Evolutionary conservation across 2,113 vertebrate genomes (phyloP).

Genomic region (Pao palembangensis): DNA sequence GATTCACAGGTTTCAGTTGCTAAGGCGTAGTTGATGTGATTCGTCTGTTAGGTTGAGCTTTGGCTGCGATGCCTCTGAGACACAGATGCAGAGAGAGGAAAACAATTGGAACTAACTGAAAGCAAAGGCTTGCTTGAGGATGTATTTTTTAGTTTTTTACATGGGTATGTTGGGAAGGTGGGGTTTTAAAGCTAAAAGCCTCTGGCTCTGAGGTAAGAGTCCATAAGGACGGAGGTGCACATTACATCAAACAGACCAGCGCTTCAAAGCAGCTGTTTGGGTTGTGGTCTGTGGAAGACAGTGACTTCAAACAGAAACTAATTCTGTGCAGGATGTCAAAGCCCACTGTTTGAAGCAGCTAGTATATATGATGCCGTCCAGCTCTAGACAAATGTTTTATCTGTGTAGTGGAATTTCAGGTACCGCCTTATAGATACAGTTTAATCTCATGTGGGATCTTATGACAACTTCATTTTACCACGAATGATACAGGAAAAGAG

Average conservation of each 20-base stretch:
- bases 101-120: background rate
- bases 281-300: conserved; percentile 30
- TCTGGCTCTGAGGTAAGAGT: conserved; percentile 31
- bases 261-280: conserved; percentile 56
- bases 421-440: background rate
- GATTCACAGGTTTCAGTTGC: conserved; percentile 30
- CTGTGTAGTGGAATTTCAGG: conserved; percentile 2
- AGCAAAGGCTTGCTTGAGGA: background rate
- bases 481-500: background rate
- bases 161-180: conserved; percentile 12
- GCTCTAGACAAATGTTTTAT: conserved; percentile 17
- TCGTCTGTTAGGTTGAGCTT: conserved; percentile 20
- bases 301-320: conserved; percentile 45
- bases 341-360: conserved; percentile 2
- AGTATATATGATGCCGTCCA: background rate
- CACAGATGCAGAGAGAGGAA: background rate
- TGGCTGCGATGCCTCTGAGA: conserved; percentile 1
- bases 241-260: conserved; percentile 53
- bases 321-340: conserved; percentile 17
- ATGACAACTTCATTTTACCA: background rate
- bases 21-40: conserved; percentile 20
- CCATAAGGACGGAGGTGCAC: conserved; percentile 39
- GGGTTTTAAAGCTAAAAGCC: conserved; percentile 32
- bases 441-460: conserved; percentile 11
- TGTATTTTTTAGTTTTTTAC: background rate